Evolutionary conservation across 2,797 vertebrate genomes (phyloP).

Genomic region (Anabacerthia variegaticeps): DNA sequence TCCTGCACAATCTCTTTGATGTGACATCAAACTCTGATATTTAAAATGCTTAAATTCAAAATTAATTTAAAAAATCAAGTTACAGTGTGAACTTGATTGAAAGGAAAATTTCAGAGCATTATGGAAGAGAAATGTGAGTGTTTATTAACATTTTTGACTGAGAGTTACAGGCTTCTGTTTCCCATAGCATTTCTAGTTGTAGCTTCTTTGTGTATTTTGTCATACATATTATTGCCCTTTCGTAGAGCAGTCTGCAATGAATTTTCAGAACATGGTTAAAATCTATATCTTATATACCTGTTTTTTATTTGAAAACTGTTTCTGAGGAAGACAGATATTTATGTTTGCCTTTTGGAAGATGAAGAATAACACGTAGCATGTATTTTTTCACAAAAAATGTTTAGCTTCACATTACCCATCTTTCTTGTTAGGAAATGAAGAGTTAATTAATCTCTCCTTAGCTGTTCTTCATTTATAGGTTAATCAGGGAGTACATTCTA

Average conservation of each 20-base stretch:
- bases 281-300: background rate
- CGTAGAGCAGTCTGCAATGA: background rate
- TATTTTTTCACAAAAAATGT: background rate
- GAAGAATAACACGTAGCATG: background rate
- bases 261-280: background rate
- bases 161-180: background rate
- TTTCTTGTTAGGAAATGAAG: conserved; percentile 35
- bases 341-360: background rate
- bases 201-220: background rate
- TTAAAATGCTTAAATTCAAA: background rate
- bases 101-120: background rate
- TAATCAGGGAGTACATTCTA: conserved; percentile 20
- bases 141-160: background rate
- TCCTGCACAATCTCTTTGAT: background rate
- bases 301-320: background rate
- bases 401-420: conserved; percentile 5
- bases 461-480: conserved; percentile 34
- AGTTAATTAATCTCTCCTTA: conserved; percentile 48
- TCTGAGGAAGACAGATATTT: background rate
- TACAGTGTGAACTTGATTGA: background rate
- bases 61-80: background rate
- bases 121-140: background rate
- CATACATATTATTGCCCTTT: background rate
- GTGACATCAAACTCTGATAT: background rate
- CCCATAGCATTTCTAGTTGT: background rate